Evolutionary conservation across 2,888 invertebrate species (phyloP).

Genomic region (Drosophila putrida): DNA sequence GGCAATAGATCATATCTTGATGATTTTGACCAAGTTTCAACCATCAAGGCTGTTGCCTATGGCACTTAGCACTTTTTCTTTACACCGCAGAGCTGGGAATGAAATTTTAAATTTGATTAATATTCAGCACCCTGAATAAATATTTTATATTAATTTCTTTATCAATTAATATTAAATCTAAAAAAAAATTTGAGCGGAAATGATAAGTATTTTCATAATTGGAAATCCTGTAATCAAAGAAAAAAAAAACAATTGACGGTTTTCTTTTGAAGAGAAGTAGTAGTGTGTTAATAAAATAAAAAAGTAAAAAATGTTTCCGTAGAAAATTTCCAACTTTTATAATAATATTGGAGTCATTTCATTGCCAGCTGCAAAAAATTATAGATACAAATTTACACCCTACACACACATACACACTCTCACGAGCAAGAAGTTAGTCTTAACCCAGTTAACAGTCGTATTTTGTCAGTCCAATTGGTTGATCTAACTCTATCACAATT

Average conservation of each 20-base stretch:
- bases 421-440: constrained; percentile 18
- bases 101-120: constrained; percentile 10
- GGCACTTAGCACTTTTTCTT: constrained; percentile 29
- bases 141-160: too few species aligned
- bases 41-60: constrained; percentile 38
- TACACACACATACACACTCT: constrained; percentile 19
- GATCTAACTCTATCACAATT: constrained; percentile 18
- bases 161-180: too few species aligned
- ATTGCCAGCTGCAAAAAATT: constrained; percentile 31
- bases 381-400: constrained; percentile 15
- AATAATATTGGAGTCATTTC: constrained; percentile 7
- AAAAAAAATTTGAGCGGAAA: too few species aligned
- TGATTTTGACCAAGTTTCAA: constrained; percentile 11
- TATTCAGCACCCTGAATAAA: too few species aligned
- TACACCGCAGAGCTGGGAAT: constrained; percentile 37
- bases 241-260: too few species aligned
- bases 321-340: background rate
- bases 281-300: too few species aligned
- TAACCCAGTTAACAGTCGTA: constrained; percentile 37
- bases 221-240: too few species aligned
- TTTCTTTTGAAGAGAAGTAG: too few species aligned
- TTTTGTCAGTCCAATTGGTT: constrained; percentile 25
- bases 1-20: constrained; percentile 41
- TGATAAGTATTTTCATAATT: too few species aligned
- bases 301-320: background rate